phyloP scores from a whole-genome alignment of 2,888 invertebrate species.

The Nomada ferruginata region DNA sequence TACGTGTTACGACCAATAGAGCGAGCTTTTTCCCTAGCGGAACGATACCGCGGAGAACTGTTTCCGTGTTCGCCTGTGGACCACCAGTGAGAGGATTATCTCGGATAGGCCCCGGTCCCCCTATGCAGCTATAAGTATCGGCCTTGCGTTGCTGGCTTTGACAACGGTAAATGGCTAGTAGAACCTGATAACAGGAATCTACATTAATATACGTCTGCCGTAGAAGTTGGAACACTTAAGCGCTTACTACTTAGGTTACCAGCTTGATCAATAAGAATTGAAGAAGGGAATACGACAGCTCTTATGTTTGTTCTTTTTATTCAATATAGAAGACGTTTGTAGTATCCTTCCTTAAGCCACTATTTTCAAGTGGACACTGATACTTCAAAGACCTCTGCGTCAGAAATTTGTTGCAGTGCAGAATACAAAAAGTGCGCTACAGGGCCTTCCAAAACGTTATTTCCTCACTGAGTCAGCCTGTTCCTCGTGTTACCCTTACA shows the following conservation, averaged over 20 bases:
- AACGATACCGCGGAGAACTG: conserved; percentile 38
- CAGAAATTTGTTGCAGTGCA: too few relatives aligned
- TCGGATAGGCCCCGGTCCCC: conserved; percentile 65
- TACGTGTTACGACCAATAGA: conserved; percentile 24
- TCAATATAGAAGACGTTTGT: too few relatives aligned
- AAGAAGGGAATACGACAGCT: too few relatives aligned
- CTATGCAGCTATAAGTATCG: conserved; percentile 51
- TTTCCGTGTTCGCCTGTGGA: conserved; percentile 69
- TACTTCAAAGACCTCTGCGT: too few relatives aligned
- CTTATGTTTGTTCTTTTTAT: too few relatives aligned
- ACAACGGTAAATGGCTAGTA: conserved; percentile 66
- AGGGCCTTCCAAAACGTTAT: too few relatives aligned
- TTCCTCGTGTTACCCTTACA: too few relatives aligned
- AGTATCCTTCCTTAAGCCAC: too few relatives aligned
- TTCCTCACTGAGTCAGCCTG: too few relatives aligned
- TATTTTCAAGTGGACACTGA: too few relatives aligned
- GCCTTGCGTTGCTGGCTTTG: conserved; percentile 59
- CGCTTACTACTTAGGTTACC: conserved; percentile 14
- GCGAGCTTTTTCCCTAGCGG: conserved; percentile 3
- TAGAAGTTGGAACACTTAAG: conserved; percentile 25
- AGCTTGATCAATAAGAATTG: conserved; percentile 25
- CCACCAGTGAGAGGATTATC: conserved; percentile 71
- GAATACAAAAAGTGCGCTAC: too few relatives aligned
- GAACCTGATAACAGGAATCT: conserved; percentile 52
- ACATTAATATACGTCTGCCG: conserved; percentile 20